Base-by-base conservation (phyloP, 2,113 vertebrate species). In the Theristicus caerulescens region DNA sequence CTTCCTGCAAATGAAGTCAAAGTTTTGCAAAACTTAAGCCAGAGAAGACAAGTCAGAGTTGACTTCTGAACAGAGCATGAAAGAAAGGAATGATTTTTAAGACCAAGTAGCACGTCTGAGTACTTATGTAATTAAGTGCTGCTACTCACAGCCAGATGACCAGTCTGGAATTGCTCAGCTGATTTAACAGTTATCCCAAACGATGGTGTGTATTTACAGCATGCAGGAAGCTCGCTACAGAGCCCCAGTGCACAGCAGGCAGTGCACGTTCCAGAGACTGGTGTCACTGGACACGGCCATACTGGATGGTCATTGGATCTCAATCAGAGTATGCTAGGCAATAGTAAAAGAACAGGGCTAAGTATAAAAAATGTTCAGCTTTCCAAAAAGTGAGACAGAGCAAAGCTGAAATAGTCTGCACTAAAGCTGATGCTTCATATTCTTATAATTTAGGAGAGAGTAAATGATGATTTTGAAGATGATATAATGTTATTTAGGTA, bases 201-300 rank as follows among this genome's bases (percentile, higher is more conserved):
- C 0, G 3, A 11, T 0, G 2, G 25, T 1, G 5, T 14, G 11
- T 25, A 11, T 49, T 62, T 27, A 13, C 61, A 78, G 42, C 31
- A 22, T 7, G 26, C 36, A 51, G 42, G 20, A 67, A 55, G n/a
- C 5, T 74, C 7, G 3, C 62, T 61, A 25, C 32, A 46, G 54
- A 65, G 32, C 70, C 69, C 24, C 4, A 1, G 18, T 16, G 21
- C 6, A 14, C 74, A 58, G 70, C 0, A 0, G 14, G 38, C 2
- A 2, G 38, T 42, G 29, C 16, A 13, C 22, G 3, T 11, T 51
- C 38, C 0, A 0, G n/a, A 55, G 19, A 24, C 19, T 83, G 27
- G 31, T 82, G 52, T 46, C 40, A 11, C 34, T 17, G 5, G 6
- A 16, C 12, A 34, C 4, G 11, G 14, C 42, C 22, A 1, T 3